Base-by-base conservation (phyloP, 2,797 vertebrate genomes). In the Poeciliopsis paucimaculata region DNA sequence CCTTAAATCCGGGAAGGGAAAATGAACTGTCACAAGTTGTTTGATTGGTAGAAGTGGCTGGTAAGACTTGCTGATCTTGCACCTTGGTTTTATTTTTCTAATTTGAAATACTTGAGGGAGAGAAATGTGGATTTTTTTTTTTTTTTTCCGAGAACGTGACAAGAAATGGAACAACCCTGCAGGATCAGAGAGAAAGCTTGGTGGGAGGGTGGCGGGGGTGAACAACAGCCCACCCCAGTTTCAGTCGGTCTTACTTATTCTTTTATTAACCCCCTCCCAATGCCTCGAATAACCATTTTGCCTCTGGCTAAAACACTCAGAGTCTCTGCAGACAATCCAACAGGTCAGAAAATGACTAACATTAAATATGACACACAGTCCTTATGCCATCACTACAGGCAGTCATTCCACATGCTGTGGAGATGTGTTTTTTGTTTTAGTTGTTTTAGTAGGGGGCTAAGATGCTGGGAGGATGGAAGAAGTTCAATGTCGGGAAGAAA, bases 291-390 rank as follows among this genome's bases (percentile, higher is more conserved):
- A 74, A 82, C 82, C 83, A 88, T 90, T 83, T 88, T n/a, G 72
- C 86, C 84, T 85, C 78, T 31, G 84, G 87, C 84, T 84, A 79
- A 90, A 87, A 87, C 55, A 9, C 76, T 53, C 80, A 87, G 68
- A 85, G 82, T 87, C 89, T 77, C 87, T 53, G 77, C 31, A 46
- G 82, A 78, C 79, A 10, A 18, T 82, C 85, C 86, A 77, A 79
- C 75, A 72, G 83, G 90, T 84, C 90, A 84, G 88, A 75, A 92
- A 93, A 91, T 90, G 89, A 89, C 89, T 79, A 86, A 72, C 89
- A 92, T 92, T 92, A 91, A 91, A 92, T 85, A 87, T 92, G 90
- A 91, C 91, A 90, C 80, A 77, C 82, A 45, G 85, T 88, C 74
- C 82, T 91, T 84, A 78, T 62, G 78, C 82, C 86, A 78, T 88